Conservation (phyloP, 2,888 invertebrate species). For the Eucriotettix oculatus region DNA sequence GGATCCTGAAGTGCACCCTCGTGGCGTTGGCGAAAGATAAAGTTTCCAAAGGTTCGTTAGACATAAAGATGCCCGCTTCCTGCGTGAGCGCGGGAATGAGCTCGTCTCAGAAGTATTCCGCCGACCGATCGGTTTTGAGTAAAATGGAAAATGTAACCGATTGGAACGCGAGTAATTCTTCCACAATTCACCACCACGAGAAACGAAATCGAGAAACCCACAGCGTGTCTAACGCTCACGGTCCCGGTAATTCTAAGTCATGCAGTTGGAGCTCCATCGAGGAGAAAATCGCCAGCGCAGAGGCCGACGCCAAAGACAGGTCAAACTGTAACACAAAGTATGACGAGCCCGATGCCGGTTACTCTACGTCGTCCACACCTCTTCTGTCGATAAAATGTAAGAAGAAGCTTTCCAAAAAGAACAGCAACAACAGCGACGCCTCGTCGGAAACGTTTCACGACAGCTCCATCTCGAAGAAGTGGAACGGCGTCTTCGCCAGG, state of each 20-base stretch:
- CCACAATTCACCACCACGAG: conserved; percentile 1
- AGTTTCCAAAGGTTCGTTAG: conserved; percentile 11
- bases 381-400: conserved; percentile 13
- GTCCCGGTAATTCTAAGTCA: background rate
- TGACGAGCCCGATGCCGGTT: conserved; percentile 5
- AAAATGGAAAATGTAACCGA: background rate
- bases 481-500: conserved; percentile 6
- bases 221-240: background rate
- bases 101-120: background rate
- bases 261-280: conserved; percentile 2
- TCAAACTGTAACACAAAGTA: conserved; percentile 1
- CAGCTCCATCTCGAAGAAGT: conserved; percentile 15
- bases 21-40: conserved; percentile 32
- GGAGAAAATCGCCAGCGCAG: background rate
- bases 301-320: conserved; percentile 5
- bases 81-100: background rate
- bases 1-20: conserved; percentile 39
- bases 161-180: background rate
- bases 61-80: background rate
- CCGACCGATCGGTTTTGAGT: background rate
- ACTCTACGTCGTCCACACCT: conserved; percentile 4
- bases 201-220: background rate
- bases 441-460: conserved; percentile 6
- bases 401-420: conserved; percentile 9
- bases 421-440: conserved; percentile 7